Percentiles rank a stretch among this genome's conserved stretches.
phyloP scores from a whole-genome alignment of 1,140 invertebrate species.

The Heliconius hermathena region DNA sequence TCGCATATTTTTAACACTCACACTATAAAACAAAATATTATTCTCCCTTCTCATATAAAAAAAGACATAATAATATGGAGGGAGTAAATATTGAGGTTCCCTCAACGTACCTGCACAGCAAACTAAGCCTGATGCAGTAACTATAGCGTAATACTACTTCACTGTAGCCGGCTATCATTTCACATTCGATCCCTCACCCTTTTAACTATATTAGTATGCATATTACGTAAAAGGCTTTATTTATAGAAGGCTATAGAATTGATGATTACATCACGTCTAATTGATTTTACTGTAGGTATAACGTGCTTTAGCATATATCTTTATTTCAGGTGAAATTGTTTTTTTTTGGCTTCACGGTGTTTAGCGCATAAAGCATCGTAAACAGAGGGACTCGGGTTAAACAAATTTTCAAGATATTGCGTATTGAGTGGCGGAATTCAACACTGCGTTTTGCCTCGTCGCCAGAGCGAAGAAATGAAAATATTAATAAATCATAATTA shows the following conservation, averaged over 20 bases:
- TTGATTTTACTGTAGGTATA: constrained; percentile 16
- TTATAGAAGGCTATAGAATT: constrained; percentile 20
- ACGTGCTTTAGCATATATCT: background rate
- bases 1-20: background rate
- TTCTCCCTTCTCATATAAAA: background rate
- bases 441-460: no score
- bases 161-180: background rate
- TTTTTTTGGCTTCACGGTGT: no score
- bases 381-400: no score
- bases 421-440: no score
- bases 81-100: background rate
- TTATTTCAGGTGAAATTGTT: background rate
- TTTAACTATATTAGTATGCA: constrained; percentile 21
- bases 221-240: constrained; percentile 16
- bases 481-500: no score
- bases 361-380: no score
- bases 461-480: no score
- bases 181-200: constrained; percentile 17
- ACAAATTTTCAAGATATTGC: no score
- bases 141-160: background rate
- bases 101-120: background rate
- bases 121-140: background rate
- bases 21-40: background rate
- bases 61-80: background rate
- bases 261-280: constrained; percentile 28